These are phyloP conservation scores for Eilema caniola DNA, from an alignment of 2,888 invertebrate genomes.

Conservation along the genomic window DNA sequence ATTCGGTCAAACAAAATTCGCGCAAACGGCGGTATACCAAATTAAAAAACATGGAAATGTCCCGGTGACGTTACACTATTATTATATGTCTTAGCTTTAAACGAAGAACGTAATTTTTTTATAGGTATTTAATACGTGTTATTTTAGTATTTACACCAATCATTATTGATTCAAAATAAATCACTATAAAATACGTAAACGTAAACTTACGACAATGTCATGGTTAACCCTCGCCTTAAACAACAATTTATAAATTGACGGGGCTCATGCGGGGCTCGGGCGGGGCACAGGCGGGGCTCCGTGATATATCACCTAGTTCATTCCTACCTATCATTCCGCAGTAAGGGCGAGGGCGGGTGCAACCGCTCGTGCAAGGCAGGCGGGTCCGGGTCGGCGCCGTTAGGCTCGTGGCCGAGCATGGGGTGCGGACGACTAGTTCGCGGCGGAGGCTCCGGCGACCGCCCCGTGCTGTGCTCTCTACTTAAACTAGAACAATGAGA, in stretches of 20 bases:
- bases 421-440: slow-evolving; percentile 68
- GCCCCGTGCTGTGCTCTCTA: slow-evolving; percentile 81
- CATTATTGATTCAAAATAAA: too few species aligned
- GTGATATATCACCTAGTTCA: neutral
- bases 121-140: too few species aligned
- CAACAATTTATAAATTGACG: neutral
- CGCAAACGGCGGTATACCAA: too few species aligned
- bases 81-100: too few species aligned
- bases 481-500: slow-evolving; percentile 69
- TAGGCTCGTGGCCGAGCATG: slow-evolving; percentile 5
- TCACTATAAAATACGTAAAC: too few species aligned
- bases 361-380: slow-evolving; percentile 25
- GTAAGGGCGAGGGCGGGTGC: slow-evolving; percentile 17
- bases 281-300: neutral
- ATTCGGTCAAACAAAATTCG: too few species aligned
- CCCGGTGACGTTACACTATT: too few species aligned
- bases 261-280: neutral
- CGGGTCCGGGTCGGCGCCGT: slow-evolving; percentile 8
- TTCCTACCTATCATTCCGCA: slow-evolving; percentile 19
- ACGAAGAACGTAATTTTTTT: too few species aligned
- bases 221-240: neutral
- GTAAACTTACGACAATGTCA: too few species aligned
- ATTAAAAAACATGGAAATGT: too few species aligned
- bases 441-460: slow-evolving; percentile 84
- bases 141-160: too few species aligned